Evolutionary conservation across 2,888 invertebrate genomes (phyloP).

Genomic region (Macrophya annulata): DNA sequence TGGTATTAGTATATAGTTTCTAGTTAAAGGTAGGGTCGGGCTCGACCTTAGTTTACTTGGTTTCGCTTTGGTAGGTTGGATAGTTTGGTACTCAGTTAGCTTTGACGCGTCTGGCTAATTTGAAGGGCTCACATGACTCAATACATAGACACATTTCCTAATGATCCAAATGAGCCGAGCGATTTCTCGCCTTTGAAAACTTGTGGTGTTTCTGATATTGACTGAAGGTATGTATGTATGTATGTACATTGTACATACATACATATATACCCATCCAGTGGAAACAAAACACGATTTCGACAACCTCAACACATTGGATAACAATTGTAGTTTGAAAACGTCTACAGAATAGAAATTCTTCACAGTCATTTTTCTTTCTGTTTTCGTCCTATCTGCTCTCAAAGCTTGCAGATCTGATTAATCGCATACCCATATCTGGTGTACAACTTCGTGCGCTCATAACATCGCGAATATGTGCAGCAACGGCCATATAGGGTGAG

Average conservation of each 20-base stretch:
- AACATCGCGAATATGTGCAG: neutral
- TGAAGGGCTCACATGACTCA: conserved; percentile 4
- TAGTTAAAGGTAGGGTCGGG: conserved; percentile 8
- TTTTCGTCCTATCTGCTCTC: neutral
- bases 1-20: conserved; percentile 12
- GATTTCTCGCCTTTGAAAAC: neutral
- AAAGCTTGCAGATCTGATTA: neutral
- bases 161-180: conserved; percentile 23
- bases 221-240: neutral
- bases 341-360: neutral
- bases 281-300: neutral
- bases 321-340: neutral
- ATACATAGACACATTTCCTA: conserved; percentile 2
- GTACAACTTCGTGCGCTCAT: neutral
- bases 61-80: conserved; percentile 19
- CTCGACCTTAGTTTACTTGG: neutral
- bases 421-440: neutral
- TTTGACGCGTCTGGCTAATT: conserved; percentile 40
- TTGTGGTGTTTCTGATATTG: neutral
- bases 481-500: neutral
- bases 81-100: conserved; percentile 32
- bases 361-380: neutral
- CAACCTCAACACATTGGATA: neutral
- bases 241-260: too few species aligned
- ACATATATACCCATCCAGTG: too few species aligned